Base-by-base conservation (phyloP, 2,888 invertebrate genomes). In the Noctua pronuba region DNA sequence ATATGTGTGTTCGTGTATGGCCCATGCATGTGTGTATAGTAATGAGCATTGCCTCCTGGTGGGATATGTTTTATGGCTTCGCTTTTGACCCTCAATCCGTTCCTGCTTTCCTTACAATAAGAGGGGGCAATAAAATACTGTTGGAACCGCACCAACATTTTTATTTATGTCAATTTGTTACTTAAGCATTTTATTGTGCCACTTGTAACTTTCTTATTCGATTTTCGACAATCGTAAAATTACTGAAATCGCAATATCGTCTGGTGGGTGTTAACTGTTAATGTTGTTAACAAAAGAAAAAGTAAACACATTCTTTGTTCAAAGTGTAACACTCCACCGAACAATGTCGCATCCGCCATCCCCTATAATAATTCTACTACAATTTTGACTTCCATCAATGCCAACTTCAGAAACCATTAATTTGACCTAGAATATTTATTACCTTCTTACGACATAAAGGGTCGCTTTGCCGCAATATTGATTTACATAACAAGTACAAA, bases 41-140 rank as follows among this genome's bases (percentile, higher is more conserved):
- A 31, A 70, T 79, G 79, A 68, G 38, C 75, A 35, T 82, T 83
- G 74, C 76, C 79, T 82, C 79, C 65, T 85, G 69, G 67, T 79
- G 71, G 73, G 79, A 81, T 77, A 84, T 87, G 84, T 81, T 87
- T 88, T 88, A 88, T 88, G 75, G 66, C 73, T 69, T 82, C 69
- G 66, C 80, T 68, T 87, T 79, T 88, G 89, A 88, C 88, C 88
- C 77, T 80, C 70, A 78, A 80, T 81, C 65, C 75, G 67, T 88
- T 75, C 66, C 78, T 74, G 80, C 64, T 76, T 79, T 70, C 79
- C 60, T 81, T 79, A 52, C 55, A 77, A 76, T 86, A 69, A 67
- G 66, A 60, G 66, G 44, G 49, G 24, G 66, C 72, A 80, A 87
- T 88, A 88, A 88, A 88, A 81, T 88, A 88, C 75, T 79, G 71